Base-by-base conservation (phyloP, 2,888 invertebrate species). In the Lissonota sp. region DNA sequence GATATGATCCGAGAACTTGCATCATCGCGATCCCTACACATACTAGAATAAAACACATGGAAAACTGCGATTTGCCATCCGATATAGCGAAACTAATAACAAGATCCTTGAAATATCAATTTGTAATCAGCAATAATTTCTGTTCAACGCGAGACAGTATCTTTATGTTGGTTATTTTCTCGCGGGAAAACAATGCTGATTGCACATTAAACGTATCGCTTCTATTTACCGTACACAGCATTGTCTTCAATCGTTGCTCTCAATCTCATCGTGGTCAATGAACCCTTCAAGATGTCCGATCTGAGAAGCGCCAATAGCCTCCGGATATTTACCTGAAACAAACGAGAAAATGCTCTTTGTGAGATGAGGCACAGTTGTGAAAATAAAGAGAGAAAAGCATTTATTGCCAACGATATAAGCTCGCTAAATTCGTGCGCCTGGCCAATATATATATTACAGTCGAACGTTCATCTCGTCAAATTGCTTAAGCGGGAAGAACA, bases 261-360 rank as follows among this genome's bases (percentile, higher is more conserved):
- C 14, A 37, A 66, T 51, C 14, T 46, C 12, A 26, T 53, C 16
- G 16, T 12, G 40, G 16, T 53, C 57, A 66, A 75, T 39, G 62
- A 44, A 71, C 62, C 71, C 26, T 62, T 39, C 46, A 64, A 49
- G 40, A 55, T 53, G 55, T 62, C 26, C 71, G 16, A 62, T 10
- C 53, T 26, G 49, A 7, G 53, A 1, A 10, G 62, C 46, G 42
- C 53, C 57, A 58, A 63, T 49, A 72, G 72, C 63, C 51, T 55
- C 62, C 55, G 46, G 82, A 85, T 80, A 85, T 86, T 89, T 87
- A 89, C 89, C 89, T 89, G 89, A 64, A 89, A 89, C 89, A 87
- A 78, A 86, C 66, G 79, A 79, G 73, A 84, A 49, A 85, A 73
- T 49, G 60, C 64, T 64, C 63, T 73, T 73, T 75, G 60, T 10